Percentiles rank a stretch among this genome's conserved stretches.
Evolutionary conservation across 2,888 invertebrate genomes (phyloP).

Genomic region (Abrostola tripartita): DNA sequence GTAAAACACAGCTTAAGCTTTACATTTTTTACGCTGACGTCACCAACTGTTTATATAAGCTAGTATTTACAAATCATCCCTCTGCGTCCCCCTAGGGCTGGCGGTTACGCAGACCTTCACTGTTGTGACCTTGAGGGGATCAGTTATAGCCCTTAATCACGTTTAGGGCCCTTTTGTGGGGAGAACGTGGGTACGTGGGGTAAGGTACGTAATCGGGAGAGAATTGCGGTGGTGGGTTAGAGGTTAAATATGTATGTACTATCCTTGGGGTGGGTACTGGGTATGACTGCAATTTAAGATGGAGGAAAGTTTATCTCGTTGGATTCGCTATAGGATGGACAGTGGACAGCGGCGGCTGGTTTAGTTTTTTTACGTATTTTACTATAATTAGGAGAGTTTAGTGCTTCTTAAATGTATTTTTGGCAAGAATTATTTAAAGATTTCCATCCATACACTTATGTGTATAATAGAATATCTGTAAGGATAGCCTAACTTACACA

Average conservation of each 20-base stretch:
- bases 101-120: constrained; percentile 11
- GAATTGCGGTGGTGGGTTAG: not conserved
- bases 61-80: constrained; percentile 3
- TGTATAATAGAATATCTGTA: no score
- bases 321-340: no score
- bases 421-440: no score
- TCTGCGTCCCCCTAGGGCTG: constrained; percentile 9
- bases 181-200: constrained; percentile 4
- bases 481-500: no score
- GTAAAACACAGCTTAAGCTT: no score
- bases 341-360: no score
- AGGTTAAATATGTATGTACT: not conserved
- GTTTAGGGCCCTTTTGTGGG: constrained; percentile 16
- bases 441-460: no score
- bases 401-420: no score
- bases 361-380: no score
- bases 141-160: constrained; percentile 22
- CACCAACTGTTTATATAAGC: not conserved
- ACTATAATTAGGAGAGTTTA: no score
- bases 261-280: no score
- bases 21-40: not conserved
- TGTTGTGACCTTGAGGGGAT: constrained; percentile 34
- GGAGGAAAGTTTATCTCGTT: no score
- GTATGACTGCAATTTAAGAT: not conserved
- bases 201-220: not conserved